Evolutionary conservation across 2,888 invertebrate genomes (phyloP), one percentile per base, ranked within the genome.

Genomic region (Drosophila algonquin): DNA sequence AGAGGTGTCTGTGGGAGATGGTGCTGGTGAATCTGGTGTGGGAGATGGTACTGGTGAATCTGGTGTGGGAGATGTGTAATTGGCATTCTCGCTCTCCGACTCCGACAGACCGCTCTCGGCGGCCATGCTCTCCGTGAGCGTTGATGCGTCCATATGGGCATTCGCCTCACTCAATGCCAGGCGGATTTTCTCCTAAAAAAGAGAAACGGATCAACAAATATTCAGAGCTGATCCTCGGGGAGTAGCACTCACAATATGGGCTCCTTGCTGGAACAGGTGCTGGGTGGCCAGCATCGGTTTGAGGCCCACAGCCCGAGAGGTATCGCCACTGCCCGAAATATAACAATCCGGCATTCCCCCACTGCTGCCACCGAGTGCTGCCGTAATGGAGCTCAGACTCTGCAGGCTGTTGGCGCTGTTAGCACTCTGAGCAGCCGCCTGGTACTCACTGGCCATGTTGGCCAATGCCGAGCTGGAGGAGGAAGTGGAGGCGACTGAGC

Each of bases 231-330:
- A 6, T 35, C 5, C 4, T 8, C 3, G 2, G 0, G 0, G 1
- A 8, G 30, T 24, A 4, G 1, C 12, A 71, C 93, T 93, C 92
- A 93, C 94, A 91, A 92, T 93, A 91, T 92, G 92, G 10, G 92
- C 92, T 65, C 92, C 92, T 64, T 92, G 92, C 63, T 91, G 92
- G 35, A 92, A 81, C 4, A 94, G 84, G 73, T 96, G 94, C 87
- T 95, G 95, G 30, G 96, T 96, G 52, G 96, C 95, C 54, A 96
- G 91, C 89, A 96, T 95, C 9, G 96, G 96, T 87, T 96, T 94
- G 7, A 96, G 94, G 0, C 96, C 97, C 45, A 97, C 93, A 6
- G 97, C 97, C 67, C 97, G 93, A 89, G 97, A 76, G 0, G 82
- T 79, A 32, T 80, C 79, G 6, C 81, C 80, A 47, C 87, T 88